These are phyloP conservation scores for Bombylius major DNA, from an alignment of 2,888 invertebrate species.

Conservation along the genomic window DNA sequence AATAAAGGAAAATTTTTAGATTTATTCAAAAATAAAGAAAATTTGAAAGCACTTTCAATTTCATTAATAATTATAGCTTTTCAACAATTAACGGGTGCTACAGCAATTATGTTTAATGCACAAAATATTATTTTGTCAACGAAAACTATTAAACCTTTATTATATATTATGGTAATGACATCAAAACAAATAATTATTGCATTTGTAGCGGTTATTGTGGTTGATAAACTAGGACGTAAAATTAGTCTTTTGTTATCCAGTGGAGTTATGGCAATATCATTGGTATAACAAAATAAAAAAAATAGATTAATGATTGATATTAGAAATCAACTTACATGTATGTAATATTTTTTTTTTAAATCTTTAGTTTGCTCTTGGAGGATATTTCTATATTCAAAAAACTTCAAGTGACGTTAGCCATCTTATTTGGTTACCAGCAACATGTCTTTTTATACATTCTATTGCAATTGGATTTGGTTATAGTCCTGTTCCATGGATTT, in stretches of 20 bases:
- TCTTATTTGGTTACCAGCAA: neutral
- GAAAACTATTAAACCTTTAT: neutral
- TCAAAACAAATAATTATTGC: neutral
- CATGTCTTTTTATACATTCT: neutral
- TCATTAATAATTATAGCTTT: neutral
- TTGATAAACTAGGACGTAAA: neutral
- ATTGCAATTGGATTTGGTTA: neutral
- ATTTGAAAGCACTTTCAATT: neutral
- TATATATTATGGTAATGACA: neutral
- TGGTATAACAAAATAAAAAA: neutral
- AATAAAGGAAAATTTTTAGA: neutral
- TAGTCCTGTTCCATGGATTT: neutral
- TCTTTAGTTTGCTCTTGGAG: neutral
- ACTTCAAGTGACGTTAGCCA: too few species aligned
- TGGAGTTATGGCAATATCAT: neutral
- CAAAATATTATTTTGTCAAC: neutral
- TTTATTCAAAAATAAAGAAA: neutral
- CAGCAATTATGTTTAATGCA: neutral
- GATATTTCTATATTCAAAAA: neutral
- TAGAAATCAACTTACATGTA: too few species aligned
- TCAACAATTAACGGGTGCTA: neutral
- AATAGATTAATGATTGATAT: too few species aligned
- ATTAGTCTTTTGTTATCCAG: neutral
- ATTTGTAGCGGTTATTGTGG: neutral
- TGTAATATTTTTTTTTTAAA: too few species aligned